Evolutionary conservation across 2,888 invertebrate species (phyloP), one percentile per base, ranked within the genome.

Genomic region (Xestia rhomboidea): DNA sequence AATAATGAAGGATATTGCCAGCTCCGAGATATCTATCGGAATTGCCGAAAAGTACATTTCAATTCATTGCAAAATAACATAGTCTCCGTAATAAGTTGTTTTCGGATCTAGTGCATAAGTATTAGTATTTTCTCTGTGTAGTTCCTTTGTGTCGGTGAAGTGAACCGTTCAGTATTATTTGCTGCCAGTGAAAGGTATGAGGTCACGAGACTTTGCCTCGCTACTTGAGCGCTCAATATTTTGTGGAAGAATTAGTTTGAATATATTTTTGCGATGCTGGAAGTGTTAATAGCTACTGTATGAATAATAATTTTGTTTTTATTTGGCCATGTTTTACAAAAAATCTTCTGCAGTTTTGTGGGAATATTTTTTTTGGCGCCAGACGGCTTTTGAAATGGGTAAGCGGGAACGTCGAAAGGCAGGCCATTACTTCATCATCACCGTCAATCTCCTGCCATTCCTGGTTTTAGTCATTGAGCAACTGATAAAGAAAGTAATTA

Each of bases 141-240:
- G 74, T 77, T 81, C 80, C 84, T 87, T 88, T 88, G 88, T 88
- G 81, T 66, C 38, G 10, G 84, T 76, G 80, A 79, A 84, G 68
- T 88, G 87, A 88, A 88, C 87, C 88, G 84, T 72, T 63, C 78
- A 44, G 73, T 80, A 82, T 77, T 70, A 79, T 77, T 77, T 68
- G 76, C 81, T 67, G 80, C 51, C 84, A 82, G 88, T 88, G 88
- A 88, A 88, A 88, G 88, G 88, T 79, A 79, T 80, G 87, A 87
- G 88, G 86, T 88, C 88, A 88, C 68, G 76, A 81, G 63, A 70
- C 76, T 54, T 30, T 70, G 34, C n/a, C 68, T 44, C 49, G 68
- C 77, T 44, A 51, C 15, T 62, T 74, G 73, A 69, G 63, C 68
- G 34, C 44, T 44, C 30, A 49, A 64, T 77, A 68, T 71, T 77